These are phyloP conservation scores for Hydrochoerus hydrochaeris DNA, from an alignment of 2,113 vertebrate genomes.

Conservation along the genomic window DNA sequence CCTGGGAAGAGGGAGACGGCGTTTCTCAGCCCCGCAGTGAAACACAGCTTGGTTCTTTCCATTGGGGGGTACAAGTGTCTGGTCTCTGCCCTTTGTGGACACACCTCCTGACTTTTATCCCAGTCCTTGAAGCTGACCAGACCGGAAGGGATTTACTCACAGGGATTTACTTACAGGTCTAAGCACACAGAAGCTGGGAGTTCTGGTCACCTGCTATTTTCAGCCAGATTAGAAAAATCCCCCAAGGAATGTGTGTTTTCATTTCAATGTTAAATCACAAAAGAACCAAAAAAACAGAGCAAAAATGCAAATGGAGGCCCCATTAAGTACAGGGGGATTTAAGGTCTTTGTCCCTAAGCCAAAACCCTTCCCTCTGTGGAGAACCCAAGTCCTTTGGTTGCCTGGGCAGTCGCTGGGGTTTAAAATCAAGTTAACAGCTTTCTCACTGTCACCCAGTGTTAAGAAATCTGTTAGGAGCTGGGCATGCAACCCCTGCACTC, in stretches of 20 bases:
- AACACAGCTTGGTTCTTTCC: background rate
- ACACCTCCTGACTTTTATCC: conserved; percentile 61
- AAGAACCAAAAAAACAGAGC: background rate
- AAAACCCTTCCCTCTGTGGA: background rate
- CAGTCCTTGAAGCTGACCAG: conserved; percentile 18
- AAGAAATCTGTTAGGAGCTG: background rate
- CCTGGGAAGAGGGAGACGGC: background rate
- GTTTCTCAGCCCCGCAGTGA: background rate
- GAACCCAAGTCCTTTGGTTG: background rate
- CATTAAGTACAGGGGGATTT: background rate
- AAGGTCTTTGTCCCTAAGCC: conserved; percentile 44
- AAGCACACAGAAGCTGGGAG: background rate
- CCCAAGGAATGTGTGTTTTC: conserved; percentile 32
- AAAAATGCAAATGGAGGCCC: conserved; percentile 50
- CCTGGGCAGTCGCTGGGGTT: background rate
- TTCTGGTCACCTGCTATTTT: conserved; percentile 61
- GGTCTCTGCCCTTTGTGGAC: background rate
- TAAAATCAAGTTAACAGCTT: background rate
- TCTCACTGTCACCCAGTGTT: background rate
- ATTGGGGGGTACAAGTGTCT: background rate
- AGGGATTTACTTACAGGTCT: background rate
- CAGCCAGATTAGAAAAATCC: conserved; percentile 73
- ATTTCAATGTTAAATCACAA: conserved; percentile 64
- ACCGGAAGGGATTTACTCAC: conserved; percentile 25
- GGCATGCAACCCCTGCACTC: background rate